A percentile compares a stretch with the other conserved stretches of the same genome.
Evolutionary conservation across 1,140 invertebrate species (phyloP).

Genomic region (Ceratosolen fusciceps): DNA sequence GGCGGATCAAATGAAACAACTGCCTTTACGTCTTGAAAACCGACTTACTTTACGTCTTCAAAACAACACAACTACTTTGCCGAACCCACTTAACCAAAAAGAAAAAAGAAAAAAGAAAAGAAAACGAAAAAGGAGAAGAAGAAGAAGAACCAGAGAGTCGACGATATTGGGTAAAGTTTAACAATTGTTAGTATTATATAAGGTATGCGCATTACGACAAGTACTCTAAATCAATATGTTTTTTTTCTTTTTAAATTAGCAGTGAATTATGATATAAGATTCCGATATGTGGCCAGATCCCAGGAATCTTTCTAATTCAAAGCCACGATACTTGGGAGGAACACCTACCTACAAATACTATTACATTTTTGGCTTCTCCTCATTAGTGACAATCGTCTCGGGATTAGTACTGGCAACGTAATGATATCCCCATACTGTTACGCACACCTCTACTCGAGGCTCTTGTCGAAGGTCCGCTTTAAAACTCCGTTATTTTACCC

Average conservation of each 20-base stretch:
- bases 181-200: too few species aligned
- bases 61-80: too few species aligned
- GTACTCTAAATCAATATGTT: too few species aligned
- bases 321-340: constrained; percentile 48
- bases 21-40: too few species aligned
- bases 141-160: too few species aligned
- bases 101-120: too few species aligned
- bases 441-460: not conserved
- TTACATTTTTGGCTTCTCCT: not conserved
- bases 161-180: too few species aligned
- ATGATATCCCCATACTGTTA: not conserved
- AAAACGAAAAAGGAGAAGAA: too few species aligned
- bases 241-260: not conserved
- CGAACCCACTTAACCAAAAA: too few species aligned
- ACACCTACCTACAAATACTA: constrained; percentile 51
- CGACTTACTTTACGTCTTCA: too few species aligned
- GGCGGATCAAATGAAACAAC: too few species aligned
- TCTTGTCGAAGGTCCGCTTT: not conserved
- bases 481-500: not conserved
- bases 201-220: too few species aligned
- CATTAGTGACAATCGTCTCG: not conserved
- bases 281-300: constrained; percentile 52
- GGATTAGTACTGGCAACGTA: not conserved
- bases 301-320: constrained; percentile 44
- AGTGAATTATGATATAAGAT: not conserved